These are phyloP conservation scores for Planococcus citri DNA, from an alignment of 1,140 invertebrate genomes.

Conservation along the genomic window DNA sequence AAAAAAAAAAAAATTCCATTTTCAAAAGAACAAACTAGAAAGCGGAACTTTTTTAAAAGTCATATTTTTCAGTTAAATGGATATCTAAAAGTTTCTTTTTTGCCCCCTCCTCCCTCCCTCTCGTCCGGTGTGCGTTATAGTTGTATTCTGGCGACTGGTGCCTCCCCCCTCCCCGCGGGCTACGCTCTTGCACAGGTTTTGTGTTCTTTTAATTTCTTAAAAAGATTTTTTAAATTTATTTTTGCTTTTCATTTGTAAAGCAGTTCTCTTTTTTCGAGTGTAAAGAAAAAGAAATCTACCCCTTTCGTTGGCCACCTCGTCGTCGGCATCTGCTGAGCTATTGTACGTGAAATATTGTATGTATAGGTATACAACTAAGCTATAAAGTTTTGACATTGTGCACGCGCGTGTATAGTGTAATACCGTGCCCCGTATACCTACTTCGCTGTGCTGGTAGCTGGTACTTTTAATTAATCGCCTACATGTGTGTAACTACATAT, in stretches of 20 bases:
- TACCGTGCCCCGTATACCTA: too few species aligned
- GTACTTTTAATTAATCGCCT: not conserved
- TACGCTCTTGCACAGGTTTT: not conserved
- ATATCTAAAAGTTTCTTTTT: not conserved
- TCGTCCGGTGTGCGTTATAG: too few species aligned
- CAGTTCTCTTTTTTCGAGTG: too few species aligned
- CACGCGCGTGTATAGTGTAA: too few species aligned
- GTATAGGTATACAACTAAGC: too few species aligned
- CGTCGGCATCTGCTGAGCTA: too few species aligned
- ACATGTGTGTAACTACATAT: not conserved
- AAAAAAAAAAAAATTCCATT: constrained; percentile 8
- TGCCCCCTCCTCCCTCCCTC: not conserved
- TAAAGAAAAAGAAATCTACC: too few species aligned
- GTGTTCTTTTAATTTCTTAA: constrained; percentile 8
- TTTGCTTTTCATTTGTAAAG: not conserved
- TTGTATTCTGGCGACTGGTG: too few species aligned
- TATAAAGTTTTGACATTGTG: not conserved
- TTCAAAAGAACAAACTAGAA: not conserved
- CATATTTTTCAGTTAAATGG: constrained; percentile 7
- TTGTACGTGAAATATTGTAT: too few species aligned
- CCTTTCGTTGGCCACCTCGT: too few species aligned
- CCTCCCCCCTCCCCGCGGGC: too few species aligned
- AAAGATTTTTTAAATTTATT: not conserved
- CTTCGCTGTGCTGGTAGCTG: too few species aligned
- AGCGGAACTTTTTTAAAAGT: not conserved